A percentile compares a stretch with the other conserved stretches of the same genome.
Conservation (phyloP, 2,888 invertebrate species). For the Yponomeuta sedellus region DNA sequence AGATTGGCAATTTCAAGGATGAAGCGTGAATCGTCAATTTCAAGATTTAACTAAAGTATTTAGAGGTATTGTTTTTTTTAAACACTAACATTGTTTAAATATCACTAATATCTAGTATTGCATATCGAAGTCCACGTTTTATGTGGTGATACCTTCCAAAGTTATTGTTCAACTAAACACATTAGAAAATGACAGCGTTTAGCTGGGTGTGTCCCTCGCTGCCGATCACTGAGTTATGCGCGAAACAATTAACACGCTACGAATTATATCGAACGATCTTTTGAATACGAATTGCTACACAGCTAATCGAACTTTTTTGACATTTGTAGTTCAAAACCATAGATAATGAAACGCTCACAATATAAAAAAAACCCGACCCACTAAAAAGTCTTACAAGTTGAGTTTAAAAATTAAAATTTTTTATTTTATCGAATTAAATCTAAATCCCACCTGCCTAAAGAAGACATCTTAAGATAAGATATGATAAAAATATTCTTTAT, state of each 20-base stretch:
- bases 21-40: too few species aligned
- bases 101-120: neutral
- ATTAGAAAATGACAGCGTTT: slow-evolving; percentile 45
- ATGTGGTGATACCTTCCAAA: slow-evolving; percentile 17
- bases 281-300: slow-evolving; percentile 35
- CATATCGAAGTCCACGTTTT: neutral
- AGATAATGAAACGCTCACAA: too few species aligned
- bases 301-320: neutral
- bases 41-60: too few species aligned
- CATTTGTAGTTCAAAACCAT: neutral
- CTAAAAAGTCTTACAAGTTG: too few species aligned
- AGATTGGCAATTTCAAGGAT: too few species aligned
- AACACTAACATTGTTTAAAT: neutral
- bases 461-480: too few species aligned
- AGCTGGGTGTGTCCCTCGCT: slow-evolving; percentile 52
- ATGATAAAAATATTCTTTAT: too few species aligned
- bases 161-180: slow-evolving; percentile 61
- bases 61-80: too few species aligned
- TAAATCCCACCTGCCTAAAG: too few species aligned
- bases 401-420: too few species aligned
- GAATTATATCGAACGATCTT: slow-evolving; percentile 47
- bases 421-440: too few species aligned
- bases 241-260: slow-evolving; percentile 41
- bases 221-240: slow-evolving; percentile 29
- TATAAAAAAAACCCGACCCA: too few species aligned